Conservation (phyloP, 2,888 invertebrate species). For the Lasioglossum leucozonium region DNA sequence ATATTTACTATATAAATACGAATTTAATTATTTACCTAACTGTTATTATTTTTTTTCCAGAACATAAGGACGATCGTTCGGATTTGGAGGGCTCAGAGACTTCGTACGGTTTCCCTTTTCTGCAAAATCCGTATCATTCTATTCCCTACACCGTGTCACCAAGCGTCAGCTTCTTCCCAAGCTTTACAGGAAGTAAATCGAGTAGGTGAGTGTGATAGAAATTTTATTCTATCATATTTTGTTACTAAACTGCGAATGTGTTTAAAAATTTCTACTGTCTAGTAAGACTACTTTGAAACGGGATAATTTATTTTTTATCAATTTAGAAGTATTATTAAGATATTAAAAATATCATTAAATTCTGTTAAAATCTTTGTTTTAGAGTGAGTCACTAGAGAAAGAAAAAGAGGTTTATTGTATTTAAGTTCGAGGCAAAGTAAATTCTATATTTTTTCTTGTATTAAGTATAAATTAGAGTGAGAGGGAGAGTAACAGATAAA, state of each 20-base stretch:
- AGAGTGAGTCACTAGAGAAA: too few species aligned
- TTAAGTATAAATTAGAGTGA: slow-evolving; percentile 80
- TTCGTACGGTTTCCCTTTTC: slow-evolving; percentile 2
- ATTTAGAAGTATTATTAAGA: not conserved
- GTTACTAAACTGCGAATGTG: not conserved
- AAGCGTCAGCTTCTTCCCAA: not conserved
- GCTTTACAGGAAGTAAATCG: not conserved
- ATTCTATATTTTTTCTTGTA: slow-evolving; percentile 85
- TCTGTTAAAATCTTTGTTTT: not conserved
- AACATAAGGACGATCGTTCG: not conserved
- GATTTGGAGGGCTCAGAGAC: slow-evolving; percentile 53
- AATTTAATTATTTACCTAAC: not conserved
- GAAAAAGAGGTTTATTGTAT: slow-evolving; percentile 80
- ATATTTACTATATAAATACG: not conserved
- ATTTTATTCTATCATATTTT: not conserved
- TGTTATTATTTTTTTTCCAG: slow-evolving; percentile 22
- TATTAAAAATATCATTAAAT: not conserved
- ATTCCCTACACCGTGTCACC: not conserved
- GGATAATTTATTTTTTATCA: not conserved
- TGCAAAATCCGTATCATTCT: not conserved
- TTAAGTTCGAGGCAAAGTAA: slow-evolving; percentile 83
- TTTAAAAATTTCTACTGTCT: not conserved
- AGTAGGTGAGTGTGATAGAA: not conserved
- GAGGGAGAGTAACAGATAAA: slow-evolving; percentile 57
- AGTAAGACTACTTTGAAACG: not conserved